These are phyloP conservation scores for Platorchestia sp. DNA, from an alignment of 1,140 invertebrate species.

Conservation along the genomic window DNA sequence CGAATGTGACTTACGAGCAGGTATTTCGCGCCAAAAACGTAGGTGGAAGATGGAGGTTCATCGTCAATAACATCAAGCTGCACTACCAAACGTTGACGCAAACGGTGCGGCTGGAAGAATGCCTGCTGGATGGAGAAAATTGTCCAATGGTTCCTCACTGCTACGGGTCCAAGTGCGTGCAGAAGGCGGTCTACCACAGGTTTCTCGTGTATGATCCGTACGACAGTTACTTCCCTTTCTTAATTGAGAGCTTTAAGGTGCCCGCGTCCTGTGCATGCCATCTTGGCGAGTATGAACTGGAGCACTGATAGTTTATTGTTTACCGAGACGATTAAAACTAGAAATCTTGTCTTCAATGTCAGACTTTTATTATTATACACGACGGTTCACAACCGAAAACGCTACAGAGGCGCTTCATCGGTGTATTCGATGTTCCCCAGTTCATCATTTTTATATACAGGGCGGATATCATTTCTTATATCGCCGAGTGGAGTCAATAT, in stretches of 20 bases:
- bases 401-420: no score
- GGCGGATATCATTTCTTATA: no score
- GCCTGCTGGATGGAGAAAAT: conserved; percentile 58
- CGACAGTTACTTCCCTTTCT: conserved; percentile 68
- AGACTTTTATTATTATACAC: no score
- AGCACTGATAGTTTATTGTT: conserved; percentile 44
- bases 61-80: conserved; percentile 68
- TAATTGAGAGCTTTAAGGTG: conserved; percentile 68
- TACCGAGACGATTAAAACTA: not conserved
- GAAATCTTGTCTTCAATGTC: not conserved
- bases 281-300: conserved; percentile 54
- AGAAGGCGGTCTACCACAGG: conserved; percentile 69
- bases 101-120: conserved; percentile 68
- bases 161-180: conserved; percentile 67
- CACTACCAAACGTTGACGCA: conserved; percentile 68
- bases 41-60: conserved; percentile 66
- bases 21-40: conserved; percentile 65
- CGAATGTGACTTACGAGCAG: conserved; percentile 60
- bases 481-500: no score
- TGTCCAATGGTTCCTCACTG: conserved; percentile 68
- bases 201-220: conserved; percentile 68
- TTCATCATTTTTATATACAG: no score
- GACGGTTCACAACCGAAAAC: no score
- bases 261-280: conserved; percentile 68
- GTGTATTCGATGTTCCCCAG: no score